Evolutionary conservation across 1,140 invertebrate species (phyloP).

Genomic region (Berghia stephanieae): DNA sequence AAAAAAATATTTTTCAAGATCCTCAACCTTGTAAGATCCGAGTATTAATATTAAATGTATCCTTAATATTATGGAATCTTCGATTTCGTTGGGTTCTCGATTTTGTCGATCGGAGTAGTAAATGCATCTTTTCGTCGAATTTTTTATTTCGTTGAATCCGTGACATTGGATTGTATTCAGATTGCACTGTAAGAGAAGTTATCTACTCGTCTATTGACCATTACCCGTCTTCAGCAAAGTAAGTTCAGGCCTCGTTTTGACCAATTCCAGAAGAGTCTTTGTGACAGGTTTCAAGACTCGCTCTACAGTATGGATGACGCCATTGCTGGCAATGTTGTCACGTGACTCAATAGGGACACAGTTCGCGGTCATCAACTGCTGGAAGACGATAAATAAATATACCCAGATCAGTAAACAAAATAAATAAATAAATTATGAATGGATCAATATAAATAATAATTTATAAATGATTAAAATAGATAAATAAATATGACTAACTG

Average conservation of each 20-base stretch:
- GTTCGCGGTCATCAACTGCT: constrained; percentile 72
- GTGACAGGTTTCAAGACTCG: constrained; percentile 68
- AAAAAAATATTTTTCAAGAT: too few relatives aligned
- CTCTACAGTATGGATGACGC: constrained; percentile 71
- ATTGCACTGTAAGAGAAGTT: too few relatives aligned
- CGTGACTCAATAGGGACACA: constrained; percentile 72
- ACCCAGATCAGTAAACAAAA: not conserved
- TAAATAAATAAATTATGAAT: not conserved
- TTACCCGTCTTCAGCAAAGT: constrained; percentile 69
- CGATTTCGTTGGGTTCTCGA: too few relatives aligned
- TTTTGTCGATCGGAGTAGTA: too few relatives aligned
- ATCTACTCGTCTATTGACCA: too few relatives aligned
- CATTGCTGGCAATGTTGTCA: constrained; percentile 72
- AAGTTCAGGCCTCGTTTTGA: constrained; percentile 68
- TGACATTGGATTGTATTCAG: too few relatives aligned
- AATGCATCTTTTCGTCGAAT: too few relatives aligned
- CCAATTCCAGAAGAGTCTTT: constrained; percentile 67
- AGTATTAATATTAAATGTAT: too few relatives aligned
- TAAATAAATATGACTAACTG: not conserved
- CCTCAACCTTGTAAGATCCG: too few relatives aligned
- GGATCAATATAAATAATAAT: not conserved
- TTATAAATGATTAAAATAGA: not conserved
- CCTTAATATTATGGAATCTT: too few relatives aligned
- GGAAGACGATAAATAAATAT: not conserved
- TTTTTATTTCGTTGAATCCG: too few relatives aligned